Evolutionary conservation across 2,113 vertebrate species (phyloP).

Genomic region (Pogona vitticeps): DNA sequence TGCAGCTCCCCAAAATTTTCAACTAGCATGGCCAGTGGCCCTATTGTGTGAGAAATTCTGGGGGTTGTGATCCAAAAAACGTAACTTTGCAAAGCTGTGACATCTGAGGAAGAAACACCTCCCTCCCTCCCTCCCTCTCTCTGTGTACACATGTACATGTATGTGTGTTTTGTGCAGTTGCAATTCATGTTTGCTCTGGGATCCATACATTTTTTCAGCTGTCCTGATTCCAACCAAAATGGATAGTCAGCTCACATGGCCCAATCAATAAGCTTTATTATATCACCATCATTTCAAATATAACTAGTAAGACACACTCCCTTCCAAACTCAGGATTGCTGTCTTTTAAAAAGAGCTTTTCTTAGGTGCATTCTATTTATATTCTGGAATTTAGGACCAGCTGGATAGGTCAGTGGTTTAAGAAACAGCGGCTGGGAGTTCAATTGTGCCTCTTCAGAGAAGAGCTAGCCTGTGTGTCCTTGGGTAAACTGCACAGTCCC

Average conservation of each 20-base stretch:
- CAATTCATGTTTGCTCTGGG: neutral
- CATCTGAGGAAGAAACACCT: neutral
- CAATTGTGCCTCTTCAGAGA: no score
- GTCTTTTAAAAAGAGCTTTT: neutral
- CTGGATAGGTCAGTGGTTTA: no score
- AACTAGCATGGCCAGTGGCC: no score
- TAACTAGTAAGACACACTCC: neutral
- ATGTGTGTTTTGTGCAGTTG: neutral
- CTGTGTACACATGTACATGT: no score
- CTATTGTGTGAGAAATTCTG: no score
- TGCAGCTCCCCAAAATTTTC: no score
- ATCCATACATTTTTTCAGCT: neutral
- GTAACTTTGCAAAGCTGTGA: neutral
- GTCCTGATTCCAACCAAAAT: neutral
- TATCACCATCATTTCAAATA: neutral
- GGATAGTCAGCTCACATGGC: slow-evolving; percentile 8
- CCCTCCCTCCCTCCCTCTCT: neutral
- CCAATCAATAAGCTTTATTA: neutral
- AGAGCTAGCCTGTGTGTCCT: no score
- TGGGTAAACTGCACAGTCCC: no score
- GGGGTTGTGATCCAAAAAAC: no score
- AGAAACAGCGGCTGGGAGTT: no score
- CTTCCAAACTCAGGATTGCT: neutral
- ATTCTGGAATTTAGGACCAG: neutral
- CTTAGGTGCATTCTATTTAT: neutral